Base-by-base conservation (phyloP, 2,113 vertebrate genomes). In the Origma solitaria region DNA sequence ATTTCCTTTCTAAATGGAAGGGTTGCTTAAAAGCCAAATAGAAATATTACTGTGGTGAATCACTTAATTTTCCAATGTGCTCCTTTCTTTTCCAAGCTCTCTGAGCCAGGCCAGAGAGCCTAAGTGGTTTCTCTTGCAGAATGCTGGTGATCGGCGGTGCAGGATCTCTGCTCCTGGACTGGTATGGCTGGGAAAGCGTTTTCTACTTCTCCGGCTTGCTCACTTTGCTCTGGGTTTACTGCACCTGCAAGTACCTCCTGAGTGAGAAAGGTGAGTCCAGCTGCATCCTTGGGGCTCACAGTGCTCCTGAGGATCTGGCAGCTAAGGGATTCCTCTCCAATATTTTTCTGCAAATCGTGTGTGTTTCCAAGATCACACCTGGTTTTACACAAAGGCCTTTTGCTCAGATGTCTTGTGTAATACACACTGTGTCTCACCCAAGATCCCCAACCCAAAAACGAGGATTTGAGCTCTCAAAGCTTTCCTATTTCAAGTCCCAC, bases 161-260 rank as follows among this genome's bases (percentile, higher is more conserved):
- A 13, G 99, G 99, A 45, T 99, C 99, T 31, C 97, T 99, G 69
- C 98, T 99, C 95, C 96, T 99, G 95, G 99, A 99, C 18, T 94
- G 98, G 94, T 99, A 98, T 0, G 98, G 99, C 91, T 99, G 99
- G 99, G 98, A 99, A 85, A 99, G 98, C 1, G 98, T 99, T 80
- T 99, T 99, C 97, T 99, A 99, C 58, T 97, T 99, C 92, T 98
- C 99, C 0, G 99, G 99, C 1, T 94, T 99, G 31, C 98, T 99
- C 62, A 98, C 99, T 5, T 92, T 99, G 82, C 96, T 99, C 42
- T 99, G 99, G 99, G 98, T 98, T 40, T 99, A 98, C 92, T 99
- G 98, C 73, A 98, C 99, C 98, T 98, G 98, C 98, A 99, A 98
- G 88, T 99, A 98, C 92, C 98, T 99, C 72, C 98, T 99, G 71